Conservation (phyloP, 2,888 invertebrate genomes). For the Cristatella mucedo region DNA sequence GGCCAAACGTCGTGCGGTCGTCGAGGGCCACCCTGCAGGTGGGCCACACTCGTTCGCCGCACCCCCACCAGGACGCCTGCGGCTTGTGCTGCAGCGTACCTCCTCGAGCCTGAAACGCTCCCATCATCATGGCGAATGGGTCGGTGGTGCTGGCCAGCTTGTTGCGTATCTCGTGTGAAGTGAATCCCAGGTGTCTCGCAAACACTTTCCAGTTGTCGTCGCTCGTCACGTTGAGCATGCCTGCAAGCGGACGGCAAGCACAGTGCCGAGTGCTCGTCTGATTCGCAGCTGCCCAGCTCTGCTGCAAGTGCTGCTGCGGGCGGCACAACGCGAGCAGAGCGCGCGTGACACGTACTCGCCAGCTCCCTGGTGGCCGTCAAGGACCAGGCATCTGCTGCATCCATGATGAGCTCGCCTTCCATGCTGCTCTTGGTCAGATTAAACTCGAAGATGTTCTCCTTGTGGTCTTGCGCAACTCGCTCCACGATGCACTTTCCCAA, state of each 20-base stretch:
- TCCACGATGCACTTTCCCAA: conserved; percentile 26
- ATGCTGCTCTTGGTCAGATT: conserved; percentile 20
- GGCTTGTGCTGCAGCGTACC: conserved; percentile 14
- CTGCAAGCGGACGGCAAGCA: conserved; percentile 5
- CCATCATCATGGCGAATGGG: conserved; percentile 21
- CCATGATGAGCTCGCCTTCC: conserved; percentile 10
- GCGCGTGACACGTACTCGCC: conserved; percentile 14
- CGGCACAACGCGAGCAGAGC: not conserved
- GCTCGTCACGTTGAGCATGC: conserved; percentile 20
- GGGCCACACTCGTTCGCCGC: too few relatives aligned
- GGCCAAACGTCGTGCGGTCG: not conserved
- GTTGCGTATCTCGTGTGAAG: conserved; percentile 20
- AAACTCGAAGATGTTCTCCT: conserved; percentile 22
- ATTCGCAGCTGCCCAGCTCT: conserved; percentile 1
- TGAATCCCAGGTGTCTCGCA: conserved; percentile 25
- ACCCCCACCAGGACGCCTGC: not conserved
- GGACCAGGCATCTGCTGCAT: conserved; percentile 19
- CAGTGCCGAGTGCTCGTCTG: not conserved
- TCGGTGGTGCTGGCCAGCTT: conserved; percentile 18
- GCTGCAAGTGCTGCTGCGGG: not conserved
- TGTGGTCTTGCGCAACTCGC: conserved; percentile 14
- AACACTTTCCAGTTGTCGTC: conserved; percentile 25
- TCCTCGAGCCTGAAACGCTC: conserved; percentile 19
- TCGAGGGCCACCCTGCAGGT: too few relatives aligned
- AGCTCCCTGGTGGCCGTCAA: conserved; percentile 20